phyloP scores from a whole-genome alignment of 2,888 invertebrate species.

The Diarsia dahlii region DNA sequence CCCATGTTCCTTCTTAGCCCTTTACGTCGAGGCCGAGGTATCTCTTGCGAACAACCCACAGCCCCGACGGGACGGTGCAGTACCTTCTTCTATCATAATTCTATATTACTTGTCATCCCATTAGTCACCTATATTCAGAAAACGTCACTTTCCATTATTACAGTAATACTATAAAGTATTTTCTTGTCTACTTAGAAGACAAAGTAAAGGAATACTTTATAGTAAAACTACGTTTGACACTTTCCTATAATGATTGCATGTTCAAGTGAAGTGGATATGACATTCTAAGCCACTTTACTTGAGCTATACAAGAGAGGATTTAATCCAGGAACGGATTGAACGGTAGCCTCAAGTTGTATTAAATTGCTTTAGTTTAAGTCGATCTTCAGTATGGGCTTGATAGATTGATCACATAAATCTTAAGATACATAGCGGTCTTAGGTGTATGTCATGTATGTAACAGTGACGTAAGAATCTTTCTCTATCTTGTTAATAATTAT shows the following conservation, averaged over 20 bases:
- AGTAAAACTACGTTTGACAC: conserved; percentile 3
- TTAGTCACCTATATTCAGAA: background rate
- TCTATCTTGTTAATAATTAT: background rate
- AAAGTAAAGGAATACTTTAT: background rate
- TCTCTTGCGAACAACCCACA: too few relatives aligned
- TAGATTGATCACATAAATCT: conserved; percentile 14
- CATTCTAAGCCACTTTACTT: conserved; percentile 39
- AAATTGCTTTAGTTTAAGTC: conserved; percentile 37
- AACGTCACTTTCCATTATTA: too few relatives aligned
- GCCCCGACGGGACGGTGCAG: too few relatives aligned
- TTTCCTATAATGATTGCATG: background rate
- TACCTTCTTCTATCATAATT: background rate
- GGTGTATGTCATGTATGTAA: too few relatives aligned
- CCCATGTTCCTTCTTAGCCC: too few relatives aligned
- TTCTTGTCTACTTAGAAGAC: background rate
- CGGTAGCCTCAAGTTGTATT: conserved; percentile 13
- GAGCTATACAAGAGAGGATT: conserved; percentile 15
- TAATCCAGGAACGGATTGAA: conserved; percentile 24
- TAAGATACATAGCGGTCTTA: background rate
- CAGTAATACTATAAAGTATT: background rate
- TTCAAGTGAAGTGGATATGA: conserved; percentile 26
- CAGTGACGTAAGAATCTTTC: background rate
- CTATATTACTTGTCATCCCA: background rate
- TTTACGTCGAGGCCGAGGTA: too few relatives aligned
- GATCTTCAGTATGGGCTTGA: conserved; percentile 13